Conservation (phyloP, 2,113 vertebrate genomes). For the Pluvianellus socialis region DNA sequence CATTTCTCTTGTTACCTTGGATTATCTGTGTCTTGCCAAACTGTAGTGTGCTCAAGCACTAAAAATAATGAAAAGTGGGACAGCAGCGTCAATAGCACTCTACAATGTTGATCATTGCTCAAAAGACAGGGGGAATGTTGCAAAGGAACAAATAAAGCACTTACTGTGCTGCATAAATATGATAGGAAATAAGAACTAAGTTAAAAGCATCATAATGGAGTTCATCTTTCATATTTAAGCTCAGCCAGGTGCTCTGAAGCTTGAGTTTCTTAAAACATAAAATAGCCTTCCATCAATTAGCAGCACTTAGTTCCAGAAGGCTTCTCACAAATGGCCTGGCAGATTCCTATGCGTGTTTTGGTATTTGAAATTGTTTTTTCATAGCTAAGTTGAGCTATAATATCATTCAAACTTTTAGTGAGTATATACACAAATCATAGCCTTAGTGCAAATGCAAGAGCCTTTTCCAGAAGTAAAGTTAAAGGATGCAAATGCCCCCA, state of each 20-base stretch:
- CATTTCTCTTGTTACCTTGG: not conserved
- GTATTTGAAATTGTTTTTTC: not conserved
- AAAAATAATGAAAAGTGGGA: not conserved
- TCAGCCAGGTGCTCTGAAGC: not conserved
- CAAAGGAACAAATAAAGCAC: conserved; percentile 3
- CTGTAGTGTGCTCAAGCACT: not conserved
- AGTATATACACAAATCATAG: not conserved
- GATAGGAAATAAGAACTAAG: not conserved
- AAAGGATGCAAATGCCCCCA: not conserved
- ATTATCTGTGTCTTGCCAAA: not conserved
- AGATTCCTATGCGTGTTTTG: not conserved
- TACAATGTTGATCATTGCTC: not conserved
- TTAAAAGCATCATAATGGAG: not conserved
- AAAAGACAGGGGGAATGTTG: not conserved
- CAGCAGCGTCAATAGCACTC: not conserved
- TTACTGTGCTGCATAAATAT: not conserved
- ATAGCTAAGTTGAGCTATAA: not conserved
- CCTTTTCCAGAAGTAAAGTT: not conserved
- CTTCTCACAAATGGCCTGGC: not conserved
- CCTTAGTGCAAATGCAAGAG: not conserved
- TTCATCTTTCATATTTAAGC: not conserved
- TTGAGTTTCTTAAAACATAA: not conserved
- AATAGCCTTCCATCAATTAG: not conserved
- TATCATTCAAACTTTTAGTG: not conserved
- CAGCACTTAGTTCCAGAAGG: not conserved